Evolutionary conservation across 2,113 vertebrate genomes (phyloP).

Genomic region (Euleptes europaea): DNA sequence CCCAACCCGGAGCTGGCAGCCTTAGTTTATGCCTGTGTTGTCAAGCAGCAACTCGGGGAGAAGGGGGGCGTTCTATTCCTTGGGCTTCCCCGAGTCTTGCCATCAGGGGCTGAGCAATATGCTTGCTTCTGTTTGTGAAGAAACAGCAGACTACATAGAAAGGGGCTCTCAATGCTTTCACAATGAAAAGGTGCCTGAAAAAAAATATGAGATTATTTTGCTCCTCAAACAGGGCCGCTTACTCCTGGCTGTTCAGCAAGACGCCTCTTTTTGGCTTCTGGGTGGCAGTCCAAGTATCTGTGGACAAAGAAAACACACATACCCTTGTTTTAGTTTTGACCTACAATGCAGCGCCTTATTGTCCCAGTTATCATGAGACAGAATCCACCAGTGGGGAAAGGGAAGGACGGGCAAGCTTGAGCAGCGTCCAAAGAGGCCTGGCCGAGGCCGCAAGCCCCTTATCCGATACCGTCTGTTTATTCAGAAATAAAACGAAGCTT

Average conservation of each 20-base stretch:
- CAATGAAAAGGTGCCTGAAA: neutral
- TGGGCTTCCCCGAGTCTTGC: neutral
- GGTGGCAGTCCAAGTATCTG: constrained; percentile 11
- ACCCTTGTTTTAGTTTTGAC: neutral
- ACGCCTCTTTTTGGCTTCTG: neutral
- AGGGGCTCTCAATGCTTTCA: neutral
- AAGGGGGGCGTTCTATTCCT: neutral
- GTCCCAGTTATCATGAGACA: neutral
- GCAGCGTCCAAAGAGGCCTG: too few species aligned
- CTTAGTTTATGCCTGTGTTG: neutral
- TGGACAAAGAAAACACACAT: neutral
- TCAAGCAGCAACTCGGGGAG: neutral
- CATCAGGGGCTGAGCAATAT: neutral
- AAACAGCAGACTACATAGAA: neutral
- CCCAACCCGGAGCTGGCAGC: too few species aligned
- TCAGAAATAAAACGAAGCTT: too few species aligned
- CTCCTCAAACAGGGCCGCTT: neutral
- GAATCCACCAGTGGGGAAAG: too few species aligned
- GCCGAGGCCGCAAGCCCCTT: too few species aligned
- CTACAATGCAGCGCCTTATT: neutral
- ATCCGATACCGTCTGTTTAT: too few species aligned
- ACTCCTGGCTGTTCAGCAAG: neutral
- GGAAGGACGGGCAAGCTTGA: too few species aligned
- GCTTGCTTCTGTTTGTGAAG: neutral
- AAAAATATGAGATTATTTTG: neutral